A percentile compares a stretch with the other conserved stretches of the same genome.
Evolutionary conservation across 2,113 vertebrate species (phyloP).

Genomic region (Casuarius casuarius): DNA sequence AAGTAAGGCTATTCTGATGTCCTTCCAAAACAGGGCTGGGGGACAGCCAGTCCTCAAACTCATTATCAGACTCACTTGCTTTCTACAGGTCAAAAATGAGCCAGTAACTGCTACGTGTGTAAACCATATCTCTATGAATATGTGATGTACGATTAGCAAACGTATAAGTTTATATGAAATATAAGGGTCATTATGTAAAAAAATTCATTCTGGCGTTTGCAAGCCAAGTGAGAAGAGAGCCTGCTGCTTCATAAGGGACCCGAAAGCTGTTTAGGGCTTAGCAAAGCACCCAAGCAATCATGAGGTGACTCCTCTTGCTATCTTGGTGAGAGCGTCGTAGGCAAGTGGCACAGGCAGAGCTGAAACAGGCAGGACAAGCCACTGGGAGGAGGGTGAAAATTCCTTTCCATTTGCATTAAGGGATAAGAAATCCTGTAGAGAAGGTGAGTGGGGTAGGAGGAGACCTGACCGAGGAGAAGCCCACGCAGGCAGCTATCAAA

Average conservation of each 20-base stretch:
- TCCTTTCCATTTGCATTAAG: neutral
- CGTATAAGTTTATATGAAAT: neutral
- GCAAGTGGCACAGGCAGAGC: neutral
- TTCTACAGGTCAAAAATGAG: neutral
- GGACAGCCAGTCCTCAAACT: neutral
- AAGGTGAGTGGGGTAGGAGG: neutral
- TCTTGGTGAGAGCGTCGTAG: neutral
- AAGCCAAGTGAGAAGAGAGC: neutral
- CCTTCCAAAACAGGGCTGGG: neutral
- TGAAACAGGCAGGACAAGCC: neutral
- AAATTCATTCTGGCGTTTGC: neutral
- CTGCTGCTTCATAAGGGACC: neutral
- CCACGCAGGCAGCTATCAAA: rapidly evolving
- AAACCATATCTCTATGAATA: neutral
- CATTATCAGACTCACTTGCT: neutral
- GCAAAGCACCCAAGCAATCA: neutral
- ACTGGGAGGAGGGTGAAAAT: neutral
- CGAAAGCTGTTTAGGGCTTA: neutral
- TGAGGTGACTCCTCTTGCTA: neutral
- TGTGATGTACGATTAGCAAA: neutral
- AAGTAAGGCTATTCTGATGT: neutral
- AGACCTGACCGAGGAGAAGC: neutral
- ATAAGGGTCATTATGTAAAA: neutral
- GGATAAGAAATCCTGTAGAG: neutral
- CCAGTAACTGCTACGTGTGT: neutral